Evolutionary conservation across 2,113 vertebrate genomes (phyloP), one percentile per base, ranked within the genome.

Genomic region (Ophiodon elongatus): DNA sequence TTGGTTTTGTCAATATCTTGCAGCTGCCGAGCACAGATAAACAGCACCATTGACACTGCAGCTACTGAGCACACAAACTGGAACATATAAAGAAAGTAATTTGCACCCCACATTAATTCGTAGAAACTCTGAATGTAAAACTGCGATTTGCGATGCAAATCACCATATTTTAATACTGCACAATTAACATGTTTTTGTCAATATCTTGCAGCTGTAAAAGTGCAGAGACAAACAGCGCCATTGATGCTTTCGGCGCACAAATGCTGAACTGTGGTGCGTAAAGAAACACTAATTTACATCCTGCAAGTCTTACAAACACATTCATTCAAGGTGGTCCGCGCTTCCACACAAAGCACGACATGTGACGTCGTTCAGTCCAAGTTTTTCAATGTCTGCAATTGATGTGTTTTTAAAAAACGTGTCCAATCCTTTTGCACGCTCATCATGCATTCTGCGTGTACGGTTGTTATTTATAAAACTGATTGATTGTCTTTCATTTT

Each of bases 351-450:
- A 43, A 79, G 70, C 9, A 64, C 71, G 67, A 27, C 72, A 73
- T 45, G 63, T 80, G 80, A 83, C 63, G 60, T 11, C 31, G 23
- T 56, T 81, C 11, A 6, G 52, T 14, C 23, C 10, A 6, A 29
- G 29, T 65, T 69, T 31, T 33, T 67, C n/a, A 73, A 33, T 56
- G 39, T 35, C 50, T 72, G 60, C 43, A 31, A 67, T 23, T 77
- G n/a, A 41, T 71, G 47, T 0, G 1, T n/a, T 63, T 71, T 21
- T 43, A 72, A n/a, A 0, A 64, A 45, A 77, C 45, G 73, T 33
- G 57, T 76, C 45, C n/a, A 54, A 62, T 52, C 23, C 11, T 35
- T 14, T 64, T 74, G 25, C 50, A 71, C 35, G 9, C 23, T 45
- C 1, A 10, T 59, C 72, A 50, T 29, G n/a, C 7, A 19, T 25